Percentiles rank a stretch among this genome's conserved stretches.
Conservation (phyloP, 2,797 vertebrate genomes). For the Microctenopoma stevenorrisi region DNA sequence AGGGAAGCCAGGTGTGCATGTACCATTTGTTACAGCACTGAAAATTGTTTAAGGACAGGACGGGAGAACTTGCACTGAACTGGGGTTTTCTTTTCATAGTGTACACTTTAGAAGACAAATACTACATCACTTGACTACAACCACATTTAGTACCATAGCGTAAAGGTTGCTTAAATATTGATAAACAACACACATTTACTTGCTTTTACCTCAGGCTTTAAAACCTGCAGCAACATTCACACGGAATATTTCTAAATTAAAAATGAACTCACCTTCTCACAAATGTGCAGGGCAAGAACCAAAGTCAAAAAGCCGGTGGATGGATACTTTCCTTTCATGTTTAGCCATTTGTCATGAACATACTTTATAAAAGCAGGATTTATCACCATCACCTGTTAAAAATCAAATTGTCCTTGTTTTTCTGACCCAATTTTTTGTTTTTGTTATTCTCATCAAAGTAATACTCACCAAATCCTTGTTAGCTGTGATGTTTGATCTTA, state of each 20-base stretch:
- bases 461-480: slow-evolving; percentile 57
- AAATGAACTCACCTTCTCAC: slow-evolving; percentile 38
- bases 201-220: not conserved
- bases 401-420: not conserved
- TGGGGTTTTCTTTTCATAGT: no score
- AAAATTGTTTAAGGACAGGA: no score
- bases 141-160: no score
- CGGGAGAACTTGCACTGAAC: no score
- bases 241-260: not conserved
- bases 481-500: slow-evolving; percentile 10
- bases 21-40: no score
- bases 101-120: no score
- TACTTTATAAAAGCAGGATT: slow-evolving; percentile 56
- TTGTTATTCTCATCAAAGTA: not conserved
- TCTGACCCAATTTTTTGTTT: not conserved
- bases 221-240: not conserved
- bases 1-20: no score
- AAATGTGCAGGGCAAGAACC: slow-evolving; percentile 48
- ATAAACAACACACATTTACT: not conserved
- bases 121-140: no score
- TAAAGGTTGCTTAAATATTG: no score
- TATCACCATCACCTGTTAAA: slow-evolving; percentile 45
- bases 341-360: slow-evolving; percentile 42
- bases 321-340: slow-evolving; percentile 10
- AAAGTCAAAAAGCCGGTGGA: slow-evolving; percentile 63